Percentiles rank a stretch among this genome's conserved stretches.
Evolutionary conservation across 2,888 invertebrate genomes (phyloP).

Genomic region (Pseudeuparius sepicola): DNA sequence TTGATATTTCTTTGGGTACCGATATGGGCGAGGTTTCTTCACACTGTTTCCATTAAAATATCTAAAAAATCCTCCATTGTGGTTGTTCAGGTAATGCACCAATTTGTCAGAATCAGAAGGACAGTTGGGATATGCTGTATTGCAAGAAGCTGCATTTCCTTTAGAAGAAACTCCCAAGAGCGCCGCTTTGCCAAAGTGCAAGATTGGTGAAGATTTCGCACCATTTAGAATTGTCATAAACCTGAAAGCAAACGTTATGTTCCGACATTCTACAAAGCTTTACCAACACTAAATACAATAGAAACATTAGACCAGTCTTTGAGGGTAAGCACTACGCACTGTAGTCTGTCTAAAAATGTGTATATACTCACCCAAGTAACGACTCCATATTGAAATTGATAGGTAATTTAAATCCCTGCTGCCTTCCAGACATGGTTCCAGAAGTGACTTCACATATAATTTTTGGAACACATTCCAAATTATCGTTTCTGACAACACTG

Average conservation of each 20-base stretch:
- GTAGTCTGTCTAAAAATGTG: no score
- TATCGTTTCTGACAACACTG: conserved; percentile 60
- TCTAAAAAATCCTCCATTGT: conserved; percentile 77
- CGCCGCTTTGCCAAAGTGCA: conserved; percentile 66
- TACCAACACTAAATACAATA: no score
- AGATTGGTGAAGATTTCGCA: conserved; percentile 50
- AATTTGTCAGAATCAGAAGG: conserved; percentile 63
- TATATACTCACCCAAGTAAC: conserved; percentile 50
- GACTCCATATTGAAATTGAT: conserved; percentile 44
- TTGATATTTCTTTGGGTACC: no score
- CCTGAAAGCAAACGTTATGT: conserved; percentile 17
- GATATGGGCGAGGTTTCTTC: conserved; percentile 27
- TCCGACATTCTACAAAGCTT: conserved; percentile 7
- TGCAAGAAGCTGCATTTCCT: conserved; percentile 48
- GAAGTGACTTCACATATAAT: conserved; percentile 69
- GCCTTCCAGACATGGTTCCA: conserved; percentile 37
- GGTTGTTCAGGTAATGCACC: conserved; percentile 70
- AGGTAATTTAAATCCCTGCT: conserved; percentile 27
- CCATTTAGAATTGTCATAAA: conserved; percentile 36
- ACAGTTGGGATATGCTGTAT: conserved; percentile 60
- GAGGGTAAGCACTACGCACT: no score
- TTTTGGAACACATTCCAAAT: conserved; percentile 68
- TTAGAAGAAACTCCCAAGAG: conserved; percentile 62
- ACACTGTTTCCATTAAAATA: conserved; percentile 53
- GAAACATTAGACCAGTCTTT: no score